Percentiles rank a stretch among this genome's conserved stretches.
These are phyloP conservation scores for Hemaris fuciformis DNA, from an alignment of 2,888 invertebrate genomes.

Conservation along the genomic window DNA sequence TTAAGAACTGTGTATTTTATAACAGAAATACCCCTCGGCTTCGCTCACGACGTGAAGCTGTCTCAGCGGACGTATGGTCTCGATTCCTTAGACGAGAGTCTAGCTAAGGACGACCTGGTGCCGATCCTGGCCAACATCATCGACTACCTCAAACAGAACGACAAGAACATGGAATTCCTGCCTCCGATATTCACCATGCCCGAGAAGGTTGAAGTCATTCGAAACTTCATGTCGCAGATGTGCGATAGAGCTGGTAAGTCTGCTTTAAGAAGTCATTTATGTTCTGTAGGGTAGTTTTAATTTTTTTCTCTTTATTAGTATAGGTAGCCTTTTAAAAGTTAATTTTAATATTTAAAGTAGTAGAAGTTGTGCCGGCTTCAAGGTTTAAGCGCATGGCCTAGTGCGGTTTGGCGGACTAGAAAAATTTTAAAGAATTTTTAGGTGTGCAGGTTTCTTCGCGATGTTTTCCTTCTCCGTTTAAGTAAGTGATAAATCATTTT, in stretches of 20 bases:
- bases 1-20: not conserved
- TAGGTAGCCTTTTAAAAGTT: no score
- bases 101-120: constrained; percentile 39
- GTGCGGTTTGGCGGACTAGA: no score
- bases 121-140: constrained; percentile 55
- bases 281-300: not conserved
- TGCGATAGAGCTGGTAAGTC: constrained; percentile 53
- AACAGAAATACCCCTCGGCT: constrained; percentile 54
- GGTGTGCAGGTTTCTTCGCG: no score
- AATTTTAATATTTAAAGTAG: no score
- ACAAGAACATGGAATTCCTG: constrained; percentile 29
- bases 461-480: no score
- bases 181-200: constrained; percentile 66
- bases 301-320: not conserved
- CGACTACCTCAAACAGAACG: constrained; percentile 54
- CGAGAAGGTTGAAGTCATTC: constrained; percentile 48
- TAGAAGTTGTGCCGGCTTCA: no score
- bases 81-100: constrained; percentile 49
- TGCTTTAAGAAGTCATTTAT: not conserved
- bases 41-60: constrained; percentile 56
- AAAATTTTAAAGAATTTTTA: no score
- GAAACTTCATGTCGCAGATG: constrained; percentile 56
- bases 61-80: constrained; percentile 34
- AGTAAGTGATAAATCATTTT: no score
- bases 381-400: no score